Evolutionary conservation across 2,888 invertebrate species (phyloP).

Genomic region (Spatulosminthurus flaviceps): DNA sequence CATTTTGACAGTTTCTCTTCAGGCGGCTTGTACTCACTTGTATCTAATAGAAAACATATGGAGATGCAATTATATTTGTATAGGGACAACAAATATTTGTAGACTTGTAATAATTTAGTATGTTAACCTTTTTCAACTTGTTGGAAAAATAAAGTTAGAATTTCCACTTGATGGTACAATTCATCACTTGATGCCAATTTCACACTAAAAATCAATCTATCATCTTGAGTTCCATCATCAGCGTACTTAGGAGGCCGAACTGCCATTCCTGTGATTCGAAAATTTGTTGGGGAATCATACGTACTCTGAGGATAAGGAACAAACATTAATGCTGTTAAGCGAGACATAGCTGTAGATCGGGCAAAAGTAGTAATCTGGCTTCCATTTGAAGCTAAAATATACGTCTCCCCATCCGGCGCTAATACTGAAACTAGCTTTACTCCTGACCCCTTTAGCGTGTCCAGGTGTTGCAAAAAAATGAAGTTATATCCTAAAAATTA

Average conservation of each 20-base stretch:
- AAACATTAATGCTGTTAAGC: slow-evolving; percentile 30
- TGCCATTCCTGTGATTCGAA: slow-evolving; percentile 10
- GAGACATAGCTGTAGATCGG: not conserved
- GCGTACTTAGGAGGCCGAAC: not conserved
- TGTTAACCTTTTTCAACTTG: slow-evolving; percentile 10
- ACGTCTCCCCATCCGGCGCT: slow-evolving; percentile 51
- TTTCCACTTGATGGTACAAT: not conserved
- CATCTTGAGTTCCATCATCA: not conserved
- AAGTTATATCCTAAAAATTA: slow-evolving; percentile 55
- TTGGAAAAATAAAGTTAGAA: not conserved
- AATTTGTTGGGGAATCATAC: not conserved
- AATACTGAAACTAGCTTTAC: slow-evolving; percentile 49
- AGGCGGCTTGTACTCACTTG: slow-evolving; percentile 9
- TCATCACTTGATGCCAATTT: not conserved
- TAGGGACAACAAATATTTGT: no score
- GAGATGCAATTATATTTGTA: no score
- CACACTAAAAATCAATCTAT: not conserved
- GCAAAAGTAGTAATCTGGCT: not conserved
- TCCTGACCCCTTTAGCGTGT: slow-evolving; percentile 50
- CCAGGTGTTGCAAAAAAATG: slow-evolving; percentile 56
- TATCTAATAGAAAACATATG: no score
- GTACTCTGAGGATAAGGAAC: slow-evolving; percentile 22
- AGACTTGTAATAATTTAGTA: no score
- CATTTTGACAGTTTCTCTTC: slow-evolving; percentile 54
- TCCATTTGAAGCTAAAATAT: slow-evolving; percentile 49